phyloP scores from a whole-genome alignment of 2,113 vertebrate species.

The Dromas ardeola region DNA sequence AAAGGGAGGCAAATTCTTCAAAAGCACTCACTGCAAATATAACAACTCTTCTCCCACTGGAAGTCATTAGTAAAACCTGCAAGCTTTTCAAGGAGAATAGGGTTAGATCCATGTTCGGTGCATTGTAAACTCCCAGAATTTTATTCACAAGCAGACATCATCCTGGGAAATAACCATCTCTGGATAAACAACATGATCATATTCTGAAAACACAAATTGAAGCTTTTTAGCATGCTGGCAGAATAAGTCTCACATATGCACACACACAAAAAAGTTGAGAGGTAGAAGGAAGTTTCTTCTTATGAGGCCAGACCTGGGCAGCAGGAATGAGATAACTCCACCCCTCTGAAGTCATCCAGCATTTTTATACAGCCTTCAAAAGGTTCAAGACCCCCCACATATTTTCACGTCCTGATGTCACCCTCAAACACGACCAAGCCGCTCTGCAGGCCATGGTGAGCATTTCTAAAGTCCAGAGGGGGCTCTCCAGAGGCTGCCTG shows the following conservation, averaged over 20 bases:
- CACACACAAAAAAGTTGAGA: neutral
- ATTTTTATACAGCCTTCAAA: neutral
- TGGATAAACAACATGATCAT: neutral
- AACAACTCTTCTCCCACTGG: neutral
- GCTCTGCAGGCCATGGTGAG: neutral
- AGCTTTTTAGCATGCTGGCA: neutral
- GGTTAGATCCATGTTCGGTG: neutral
- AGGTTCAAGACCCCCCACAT: neutral
- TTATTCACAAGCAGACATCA: neutral
- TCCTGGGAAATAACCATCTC: neutral
- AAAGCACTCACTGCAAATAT: neutral
- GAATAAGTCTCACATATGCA: neutral
- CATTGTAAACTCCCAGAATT: neutral
- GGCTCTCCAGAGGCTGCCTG: neutral
- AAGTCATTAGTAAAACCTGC: neutral
- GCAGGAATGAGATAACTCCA: neutral
- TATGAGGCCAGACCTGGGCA: neutral
- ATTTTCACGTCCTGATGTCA: fast-evolving
- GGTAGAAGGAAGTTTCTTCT: neutral
- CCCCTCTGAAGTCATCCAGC: neutral
- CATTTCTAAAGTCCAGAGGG: neutral
- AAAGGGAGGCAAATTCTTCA: neutral
- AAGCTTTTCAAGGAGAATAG: neutral
- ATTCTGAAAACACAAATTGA: neutral
- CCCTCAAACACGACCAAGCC: neutral